Conservation (phyloP, 1,140 invertebrate species). For the Drosophila melanica region DNA sequence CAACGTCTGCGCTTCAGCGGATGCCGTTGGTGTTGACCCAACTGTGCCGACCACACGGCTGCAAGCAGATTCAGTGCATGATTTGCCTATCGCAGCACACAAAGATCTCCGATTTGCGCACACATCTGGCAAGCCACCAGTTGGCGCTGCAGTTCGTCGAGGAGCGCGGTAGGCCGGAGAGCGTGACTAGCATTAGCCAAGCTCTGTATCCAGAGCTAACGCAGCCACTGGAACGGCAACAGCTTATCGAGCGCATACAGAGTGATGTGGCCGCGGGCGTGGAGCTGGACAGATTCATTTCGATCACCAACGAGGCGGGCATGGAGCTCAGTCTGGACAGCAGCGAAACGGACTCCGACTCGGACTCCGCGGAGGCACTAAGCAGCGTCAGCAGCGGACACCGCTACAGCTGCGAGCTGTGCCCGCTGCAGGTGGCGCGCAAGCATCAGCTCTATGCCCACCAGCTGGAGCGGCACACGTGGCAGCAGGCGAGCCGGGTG, state of each 20-base stretch:
- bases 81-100: slow-evolving; percentile 71
- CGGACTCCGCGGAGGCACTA: slow-evolving; percentile 33
- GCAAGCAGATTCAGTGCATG: slow-evolving; percentile 76
- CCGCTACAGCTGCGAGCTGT: slow-evolving; percentile 82
- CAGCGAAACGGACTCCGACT: slow-evolving; percentile 73
- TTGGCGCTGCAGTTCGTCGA: slow-evolving; percentile 26
- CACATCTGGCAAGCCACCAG: slow-evolving; percentile 59
- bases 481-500: slow-evolving; percentile 42
- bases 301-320: slow-evolving; percentile 73
- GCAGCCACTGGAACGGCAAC: slow-evolving; percentile 16
- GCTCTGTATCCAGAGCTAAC: slow-evolving; percentile 63
- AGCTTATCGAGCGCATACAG: slow-evolving; percentile 55
- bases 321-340: slow-evolving; percentile 70
- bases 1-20: neutral
- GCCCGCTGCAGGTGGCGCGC: slow-evolving; percentile 81
- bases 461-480: slow-evolving; percentile 59
- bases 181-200: slow-evolving; percentile 26
- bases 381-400: neutral
- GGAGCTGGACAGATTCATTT: slow-evolving; percentile 68
- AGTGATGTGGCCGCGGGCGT: slow-evolving; percentile 43
- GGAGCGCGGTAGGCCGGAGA: slow-evolving; percentile 20
- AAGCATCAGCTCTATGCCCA: slow-evolving; percentile 71
- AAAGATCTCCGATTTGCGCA: slow-evolving; percentile 67
- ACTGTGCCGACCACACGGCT: slow-evolving; percentile 64
- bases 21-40: slow-evolving; percentile 19